Evolutionary conservation across 2,888 invertebrate species (phyloP).

Genomic region (Trypoxylon attenuatum): DNA sequence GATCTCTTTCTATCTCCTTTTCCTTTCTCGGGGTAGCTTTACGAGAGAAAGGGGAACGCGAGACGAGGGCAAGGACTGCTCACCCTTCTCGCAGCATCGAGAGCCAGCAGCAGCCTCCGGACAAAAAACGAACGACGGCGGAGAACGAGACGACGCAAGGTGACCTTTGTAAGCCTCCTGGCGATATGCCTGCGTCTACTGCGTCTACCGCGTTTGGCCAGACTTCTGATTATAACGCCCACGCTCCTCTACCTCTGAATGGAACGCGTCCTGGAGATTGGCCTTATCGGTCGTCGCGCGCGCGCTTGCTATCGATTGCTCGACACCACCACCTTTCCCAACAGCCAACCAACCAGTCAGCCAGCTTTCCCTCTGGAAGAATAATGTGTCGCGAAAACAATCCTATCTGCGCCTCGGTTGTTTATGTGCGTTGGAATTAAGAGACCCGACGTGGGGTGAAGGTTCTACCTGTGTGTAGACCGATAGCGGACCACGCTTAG

Average conservation of each 20-base stretch:
- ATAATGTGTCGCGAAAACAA: background rate
- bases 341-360: background rate
- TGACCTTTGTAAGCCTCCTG: constrained; percentile 28
- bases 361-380: background rate
- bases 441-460: too few relatives aligned
- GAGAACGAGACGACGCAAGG: constrained; percentile 10
- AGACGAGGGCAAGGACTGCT: too few relatives aligned
- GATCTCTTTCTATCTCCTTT: constrained; percentile 21
- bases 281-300: background rate
- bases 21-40: constrained; percentile 21
- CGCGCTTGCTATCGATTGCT: background rate
- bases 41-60: constrained; percentile 22
- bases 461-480: too few relatives aligned
- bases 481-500: too few relatives aligned
- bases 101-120: too few relatives aligned
- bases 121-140: constrained; percentile 9
- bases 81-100: constrained; percentile 5
- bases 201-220: background rate
- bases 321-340: too few relatives aligned
- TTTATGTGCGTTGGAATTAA: too few relatives aligned
- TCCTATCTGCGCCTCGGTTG: too few relatives aligned
- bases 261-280: constrained; percentile 8
- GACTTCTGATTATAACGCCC: constrained; percentile 38
- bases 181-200: constrained; percentile 9
- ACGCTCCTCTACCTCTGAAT: constrained; percentile 5